phyloP scores from a whole-genome alignment of 2,888 invertebrate genomes.

The Alentia gelatinosa region DNA sequence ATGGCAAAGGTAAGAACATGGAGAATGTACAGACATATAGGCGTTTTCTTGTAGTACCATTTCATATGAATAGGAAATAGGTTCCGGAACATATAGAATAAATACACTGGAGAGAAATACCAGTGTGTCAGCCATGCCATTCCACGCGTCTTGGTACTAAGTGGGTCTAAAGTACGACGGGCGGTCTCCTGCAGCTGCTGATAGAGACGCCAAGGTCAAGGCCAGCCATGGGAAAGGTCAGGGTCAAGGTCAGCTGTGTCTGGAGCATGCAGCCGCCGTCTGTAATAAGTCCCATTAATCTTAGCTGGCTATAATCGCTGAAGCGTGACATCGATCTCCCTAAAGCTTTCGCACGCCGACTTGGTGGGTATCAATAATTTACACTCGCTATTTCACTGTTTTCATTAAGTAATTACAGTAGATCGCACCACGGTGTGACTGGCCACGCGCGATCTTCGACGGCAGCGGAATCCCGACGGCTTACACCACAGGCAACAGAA shows the following conservation, averaged over 20 bases:
- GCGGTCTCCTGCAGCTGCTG: no score
- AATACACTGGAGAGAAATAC: no score
- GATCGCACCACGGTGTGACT: not conserved
- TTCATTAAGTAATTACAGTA: not conserved
- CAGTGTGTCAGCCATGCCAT: no score
- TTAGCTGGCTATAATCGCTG: not conserved
- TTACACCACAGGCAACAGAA: not conserved
- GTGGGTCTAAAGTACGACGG: no score
- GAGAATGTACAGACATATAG: no score
- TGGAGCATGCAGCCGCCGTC: not conserved
- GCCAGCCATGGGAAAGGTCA: not conserved
- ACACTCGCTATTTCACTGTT: not conserved
- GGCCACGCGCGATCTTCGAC: not conserved
- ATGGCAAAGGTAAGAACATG: no score
- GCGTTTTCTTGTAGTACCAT: no score
- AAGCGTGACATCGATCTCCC: conserved; percentile 33
- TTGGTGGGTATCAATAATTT: conserved; percentile 7
- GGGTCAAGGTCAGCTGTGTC: not conserved
- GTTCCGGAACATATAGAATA: no score
- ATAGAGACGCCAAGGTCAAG: conserved; percentile 1
- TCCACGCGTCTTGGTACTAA: no score
- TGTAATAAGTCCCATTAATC: conserved; percentile 14
- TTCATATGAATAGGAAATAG: no score
- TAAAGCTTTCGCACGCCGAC: conserved; percentile 5
- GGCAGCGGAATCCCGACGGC: not conserved